Base-by-base conservation (phyloP, 2,888 invertebrate species). In the Nomada hirtipes region DNA sequence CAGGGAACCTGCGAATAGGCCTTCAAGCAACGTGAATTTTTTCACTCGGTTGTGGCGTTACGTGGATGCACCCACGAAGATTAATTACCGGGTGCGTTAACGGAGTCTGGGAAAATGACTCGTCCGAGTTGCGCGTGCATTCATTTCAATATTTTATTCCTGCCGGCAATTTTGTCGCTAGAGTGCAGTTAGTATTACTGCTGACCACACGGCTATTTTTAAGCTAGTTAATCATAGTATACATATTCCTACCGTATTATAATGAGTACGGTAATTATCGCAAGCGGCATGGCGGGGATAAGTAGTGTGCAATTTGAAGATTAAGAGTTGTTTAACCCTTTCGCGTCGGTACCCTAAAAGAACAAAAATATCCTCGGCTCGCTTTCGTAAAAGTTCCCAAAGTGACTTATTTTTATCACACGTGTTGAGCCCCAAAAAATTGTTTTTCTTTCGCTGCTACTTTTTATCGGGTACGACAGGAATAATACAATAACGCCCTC, bases 11-110 rank as follows among this genome's bases (percentile, higher is more conserved):
- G 18, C 60, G 75, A 71, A 81, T 59, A 82, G 61, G 55, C 53
- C 42, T 75, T 73, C 57, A 15, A 69, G 20, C 29, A 50, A 59
- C 44, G 42, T 53, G 67, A 75, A 60, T 81, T 80, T 79, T 36
- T 81, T 65, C 50, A 36, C 64, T 74, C 44, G 10, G 59, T 36
- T 23, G 55, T 36, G 36, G 36, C 7, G 36, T 80, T 80, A 71
- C 57, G 59, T 53, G 47, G 53, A 26, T 18, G 15, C 10, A 11
- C 26, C 36, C 63, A 55, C 70, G 59, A 36, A 74, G 59, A 69
- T 81, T 81, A 68, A 72, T 72, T 68, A 42, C 50, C 15, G 18
- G 42, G 23, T 50, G 52, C 50, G 55, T 67, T 42, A 26, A 4
- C 50, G 53, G 36, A 23, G 70, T 79, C 60, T 18, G 23, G n/a